Percentiles rank a stretch among this genome's conserved stretches.
Conservation (phyloP, 2,888 invertebrate genomes). For the Anthophora plumipes region DNA sequence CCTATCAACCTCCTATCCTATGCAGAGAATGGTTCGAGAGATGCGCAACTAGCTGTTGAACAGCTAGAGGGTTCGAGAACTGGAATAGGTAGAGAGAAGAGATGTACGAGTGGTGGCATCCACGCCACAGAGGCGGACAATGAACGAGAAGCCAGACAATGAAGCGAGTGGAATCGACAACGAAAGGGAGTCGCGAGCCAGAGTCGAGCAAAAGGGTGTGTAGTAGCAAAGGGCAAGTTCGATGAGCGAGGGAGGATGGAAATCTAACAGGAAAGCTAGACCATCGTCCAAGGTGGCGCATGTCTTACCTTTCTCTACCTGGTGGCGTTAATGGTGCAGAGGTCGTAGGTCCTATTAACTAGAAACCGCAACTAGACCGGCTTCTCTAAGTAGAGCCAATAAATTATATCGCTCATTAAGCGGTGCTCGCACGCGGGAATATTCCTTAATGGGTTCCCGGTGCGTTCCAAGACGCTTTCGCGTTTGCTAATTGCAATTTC, state of each 20-base stretch:
- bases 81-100: conserved; percentile 12
- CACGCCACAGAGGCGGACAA: conserved; percentile 29
- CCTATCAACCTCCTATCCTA: conserved; percentile 32
- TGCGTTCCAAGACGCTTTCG: conserved; percentile 56
- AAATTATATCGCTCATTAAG: conserved; percentile 78
- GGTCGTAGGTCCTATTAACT: conserved; percentile 72
- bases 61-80: background rate
- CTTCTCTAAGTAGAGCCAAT: conserved; percentile 71
- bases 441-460: conserved; percentile 75
- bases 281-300: conserved; percentile 17
- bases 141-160: conserved; percentile 33
- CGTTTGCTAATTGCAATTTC: conserved; percentile 70
- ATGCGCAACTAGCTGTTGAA: too few relatives aligned
- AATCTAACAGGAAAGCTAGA: conserved; percentile 2
- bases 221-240: conserved; percentile 46
- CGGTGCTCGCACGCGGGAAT: conserved; percentile 68
- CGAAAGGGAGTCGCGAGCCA: conserved; percentile 2
- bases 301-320: conserved; percentile 59
- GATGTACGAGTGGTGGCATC: conserved; percentile 23
- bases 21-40: background rate
- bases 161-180: conserved; percentile 27
- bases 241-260: conserved; percentile 22
- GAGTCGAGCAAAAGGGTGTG: conserved; percentile 1
- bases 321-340: conserved; percentile 67
- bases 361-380: conserved; percentile 69